Conservation (phyloP, 2,797 vertebrate genomes). For the Erpetoichthys calabaricus region DNA sequence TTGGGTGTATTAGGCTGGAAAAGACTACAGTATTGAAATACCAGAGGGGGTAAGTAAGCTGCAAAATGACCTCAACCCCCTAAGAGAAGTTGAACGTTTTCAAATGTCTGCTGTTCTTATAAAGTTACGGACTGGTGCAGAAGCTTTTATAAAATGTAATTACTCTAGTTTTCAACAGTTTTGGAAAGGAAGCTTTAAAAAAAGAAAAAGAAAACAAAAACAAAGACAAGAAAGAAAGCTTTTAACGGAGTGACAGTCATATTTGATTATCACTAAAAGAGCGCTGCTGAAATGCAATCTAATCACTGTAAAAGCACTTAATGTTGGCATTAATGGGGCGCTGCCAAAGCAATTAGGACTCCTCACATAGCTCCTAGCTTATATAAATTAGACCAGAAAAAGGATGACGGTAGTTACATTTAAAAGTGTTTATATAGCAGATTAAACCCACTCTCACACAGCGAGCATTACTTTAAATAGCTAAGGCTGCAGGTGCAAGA, state of each 20-base stretch:
- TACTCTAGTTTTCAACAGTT: conserved; percentile 5
- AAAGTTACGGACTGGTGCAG: too few species aligned
- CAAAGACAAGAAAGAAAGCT: conserved; percentile 29
- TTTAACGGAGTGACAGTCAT: conserved; percentile 41
- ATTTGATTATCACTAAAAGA: conserved; percentile 31
- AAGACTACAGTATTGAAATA: too few species aligned
- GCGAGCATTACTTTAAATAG: not conserved
- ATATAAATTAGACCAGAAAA: conserved; percentile 23
- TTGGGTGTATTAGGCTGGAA: too few species aligned
- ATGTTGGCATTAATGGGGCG: conserved; percentile 40
- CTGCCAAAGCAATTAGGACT: conserved; percentile 49
- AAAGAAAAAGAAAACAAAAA: conserved; percentile 14
- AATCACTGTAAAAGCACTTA: conserved; percentile 41
- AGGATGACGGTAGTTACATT: conserved; percentile 6
- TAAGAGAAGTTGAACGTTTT: too few species aligned
- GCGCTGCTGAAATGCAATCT: conserved; percentile 36
- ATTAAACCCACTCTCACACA: not conserved
- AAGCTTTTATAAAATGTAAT: too few species aligned
- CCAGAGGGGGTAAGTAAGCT: too few species aligned
- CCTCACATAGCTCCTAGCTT: conserved; percentile 30
- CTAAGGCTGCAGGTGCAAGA: not conserved
- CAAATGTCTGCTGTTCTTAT: too few species aligned
- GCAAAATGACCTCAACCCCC: too few species aligned
- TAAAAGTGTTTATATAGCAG: conserved; percentile 8
- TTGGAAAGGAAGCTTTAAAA: not conserved